Evolutionary conservation across 2,113 vertebrate genomes (phyloP), one percentile per base, ranked within the genome.

Genomic region (Rissa tridactyla): DNA sequence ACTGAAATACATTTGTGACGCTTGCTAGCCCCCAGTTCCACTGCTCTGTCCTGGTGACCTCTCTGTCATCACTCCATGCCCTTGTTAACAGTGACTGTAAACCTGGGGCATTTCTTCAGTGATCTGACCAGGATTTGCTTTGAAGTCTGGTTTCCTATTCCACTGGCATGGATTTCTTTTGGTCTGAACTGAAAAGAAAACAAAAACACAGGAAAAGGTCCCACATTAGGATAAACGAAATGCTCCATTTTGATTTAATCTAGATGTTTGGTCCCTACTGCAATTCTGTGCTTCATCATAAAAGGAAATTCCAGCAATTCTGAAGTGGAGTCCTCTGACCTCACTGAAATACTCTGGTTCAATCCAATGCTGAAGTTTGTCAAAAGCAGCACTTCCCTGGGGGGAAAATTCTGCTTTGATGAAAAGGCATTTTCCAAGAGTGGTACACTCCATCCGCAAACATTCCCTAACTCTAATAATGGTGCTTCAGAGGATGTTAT

Each of bases 221-320:
- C 49, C 58, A 80, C 47, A 86, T 47, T 38, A 70, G 72, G 55
- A 83, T 60, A 90, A 88, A 86, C 2, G 0, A 44, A 92, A 57
- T 60, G 19, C 51, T 88, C 29, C 6, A 32, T 88, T 90, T 86
- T 64, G 80, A 82, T 92, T 51, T 60, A 30, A 95, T 69, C 38
- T 80, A 51, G 46, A 49, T 75, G 38, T 94, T 93, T 88, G 78
- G 71, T 17, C 58, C 27, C 68, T 82, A 15, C 44, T 85, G 75
- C 73, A 76, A 8, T 76, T 73, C 84, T 80, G 66, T 49, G 30
- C 40, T 87, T 85, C 85, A 77, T 84, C 30, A 29, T 10, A 42
- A 93, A 89, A 91, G 92, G 93, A 96, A 96, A 96, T 96, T 94
- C 92, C 90, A 89, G 44, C 52, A 71, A 13, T 58, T 64, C 81